These are phyloP conservation scores for Drosophila meridiana DNA, from an alignment of 2,888 invertebrate species.

Conservation along the genomic window DNA sequence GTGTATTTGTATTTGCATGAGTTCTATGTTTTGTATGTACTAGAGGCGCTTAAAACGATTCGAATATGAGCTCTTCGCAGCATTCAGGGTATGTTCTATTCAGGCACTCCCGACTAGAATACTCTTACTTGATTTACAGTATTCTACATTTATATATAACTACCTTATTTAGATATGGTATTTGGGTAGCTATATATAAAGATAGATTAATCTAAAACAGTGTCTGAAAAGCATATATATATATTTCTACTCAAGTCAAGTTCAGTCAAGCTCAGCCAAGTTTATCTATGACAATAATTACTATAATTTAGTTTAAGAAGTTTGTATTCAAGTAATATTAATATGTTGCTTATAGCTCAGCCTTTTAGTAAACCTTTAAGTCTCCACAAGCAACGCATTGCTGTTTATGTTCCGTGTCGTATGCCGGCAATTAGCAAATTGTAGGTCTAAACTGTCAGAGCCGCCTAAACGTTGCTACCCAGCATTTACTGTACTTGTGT, in stretches of 20 bases:
- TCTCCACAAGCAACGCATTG: not conserved
- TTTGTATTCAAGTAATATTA: not conserved
- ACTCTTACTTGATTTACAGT: too few species aligned
- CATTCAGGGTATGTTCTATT: too few species aligned
- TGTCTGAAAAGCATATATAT: too few species aligned
- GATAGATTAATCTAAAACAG: too few species aligned
- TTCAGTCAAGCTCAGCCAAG: not conserved
- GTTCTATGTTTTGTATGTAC: too few species aligned
- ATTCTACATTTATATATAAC: too few species aligned
- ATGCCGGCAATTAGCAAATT: constrained; percentile 2
- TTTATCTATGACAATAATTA: not conserved
- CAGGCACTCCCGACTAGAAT: too few species aligned
- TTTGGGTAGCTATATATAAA: too few species aligned
- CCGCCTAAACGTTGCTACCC: not conserved
- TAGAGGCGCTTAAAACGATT: too few species aligned
- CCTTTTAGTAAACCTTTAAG: not conserved
- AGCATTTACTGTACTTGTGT: constrained; percentile 6
- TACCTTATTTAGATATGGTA: too few species aligned
- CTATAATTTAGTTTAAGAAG: not conserved
- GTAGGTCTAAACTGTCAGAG: not conserved
- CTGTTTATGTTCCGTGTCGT: not conserved
- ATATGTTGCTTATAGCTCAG: not conserved
- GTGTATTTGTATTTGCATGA: too few species aligned
- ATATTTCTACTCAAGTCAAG: not conserved
- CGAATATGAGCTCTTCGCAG: too few species aligned